Percentiles rank a stretch among this genome's conserved stretches.
These are phyloP conservation scores for Blennius ocellaris DNA, from an alignment of 2,113 vertebrate species.

Conservation along the genomic window DNA sequence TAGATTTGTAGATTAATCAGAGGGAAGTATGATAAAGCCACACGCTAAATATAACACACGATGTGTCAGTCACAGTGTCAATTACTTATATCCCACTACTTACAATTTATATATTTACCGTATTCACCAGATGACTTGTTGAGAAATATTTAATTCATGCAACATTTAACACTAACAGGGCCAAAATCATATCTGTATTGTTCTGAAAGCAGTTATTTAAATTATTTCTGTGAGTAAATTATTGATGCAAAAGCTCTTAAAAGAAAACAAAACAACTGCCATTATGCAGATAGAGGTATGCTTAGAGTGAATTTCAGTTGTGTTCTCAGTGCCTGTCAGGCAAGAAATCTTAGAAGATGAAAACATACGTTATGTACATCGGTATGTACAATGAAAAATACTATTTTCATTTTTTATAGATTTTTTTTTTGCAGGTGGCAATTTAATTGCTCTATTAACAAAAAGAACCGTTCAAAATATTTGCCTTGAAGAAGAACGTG, in stretches of 20 bases:
- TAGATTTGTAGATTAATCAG: no score
- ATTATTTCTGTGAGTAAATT: background rate
- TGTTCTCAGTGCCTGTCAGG: constrained; percentile 1
- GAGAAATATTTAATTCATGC: background rate
- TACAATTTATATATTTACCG: no score
- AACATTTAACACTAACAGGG: background rate
- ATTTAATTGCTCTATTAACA: no score
- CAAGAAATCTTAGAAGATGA: constrained; percentile 6
- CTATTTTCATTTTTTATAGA: no score
- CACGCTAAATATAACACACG: no score
- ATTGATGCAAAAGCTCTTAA: constrained; percentile 13
- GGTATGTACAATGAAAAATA: no score
- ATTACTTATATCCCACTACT: no score
- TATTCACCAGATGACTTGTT: no score
- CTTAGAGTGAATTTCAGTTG: constrained; percentile 7
- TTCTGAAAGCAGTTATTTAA: background rate
- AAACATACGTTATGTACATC: background rate
- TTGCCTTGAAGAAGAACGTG: background rate
- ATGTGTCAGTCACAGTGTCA: no score
- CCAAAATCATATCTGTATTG: background rate
- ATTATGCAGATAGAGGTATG: constrained; percentile 5
- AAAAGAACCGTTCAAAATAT: background rate
- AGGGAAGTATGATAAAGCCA: no score
- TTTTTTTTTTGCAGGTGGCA: no score
- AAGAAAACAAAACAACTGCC: constrained; percentile 2